A percentile compares a stretch with the other conserved stretches of the same genome.
phyloP scores from a whole-genome alignment of 1,140 invertebrate genomes.

The Drosophila mojavensis region DNA sequence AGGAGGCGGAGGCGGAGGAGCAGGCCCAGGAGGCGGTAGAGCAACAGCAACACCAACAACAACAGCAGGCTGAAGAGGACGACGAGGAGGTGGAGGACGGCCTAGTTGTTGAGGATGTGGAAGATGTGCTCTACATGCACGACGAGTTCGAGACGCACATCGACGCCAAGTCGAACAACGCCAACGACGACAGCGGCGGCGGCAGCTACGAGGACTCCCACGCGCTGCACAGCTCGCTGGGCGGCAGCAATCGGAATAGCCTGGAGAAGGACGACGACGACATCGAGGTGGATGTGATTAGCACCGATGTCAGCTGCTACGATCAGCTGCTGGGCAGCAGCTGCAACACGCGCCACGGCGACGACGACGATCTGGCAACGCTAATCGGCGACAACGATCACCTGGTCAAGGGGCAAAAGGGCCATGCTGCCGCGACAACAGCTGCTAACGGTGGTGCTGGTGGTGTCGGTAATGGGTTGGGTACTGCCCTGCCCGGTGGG shows the following conservation, averaged over 20 bases:
- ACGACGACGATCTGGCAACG: constrained; percentile 74
- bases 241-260: constrained; percentile 79
- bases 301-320: constrained; percentile 82
- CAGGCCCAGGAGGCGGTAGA: constrained; percentile 42
- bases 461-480: constrained; percentile 33
- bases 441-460: constrained; percentile 11
- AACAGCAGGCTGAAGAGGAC: constrained; percentile 64
- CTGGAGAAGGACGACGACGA: constrained; percentile 83
- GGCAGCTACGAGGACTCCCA: constrained; percentile 83
- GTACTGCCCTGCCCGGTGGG: constrained; percentile 20
- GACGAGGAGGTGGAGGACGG: constrained; percentile 47
- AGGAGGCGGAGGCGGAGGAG: constrained; percentile 36
- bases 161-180: constrained; percentile 77
- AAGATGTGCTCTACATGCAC: constrained; percentile 84
- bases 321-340: constrained; percentile 80
- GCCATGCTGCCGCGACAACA: not conserved
- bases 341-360: constrained; percentile 78
- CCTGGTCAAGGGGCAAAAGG: constrained; percentile 57
- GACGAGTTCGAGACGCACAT: constrained; percentile 85
- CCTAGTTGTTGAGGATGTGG: constrained; percentile 58
- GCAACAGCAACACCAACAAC: constrained; percentile 49
- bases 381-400: constrained; percentile 62
- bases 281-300: constrained; percentile 82
- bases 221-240: constrained; percentile 73
- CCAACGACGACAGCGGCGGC: constrained; percentile 81